phyloP scores from a whole-genome alignment of 2,888 invertebrate genomes.

The Glyphotaelius pellucidus region DNA sequence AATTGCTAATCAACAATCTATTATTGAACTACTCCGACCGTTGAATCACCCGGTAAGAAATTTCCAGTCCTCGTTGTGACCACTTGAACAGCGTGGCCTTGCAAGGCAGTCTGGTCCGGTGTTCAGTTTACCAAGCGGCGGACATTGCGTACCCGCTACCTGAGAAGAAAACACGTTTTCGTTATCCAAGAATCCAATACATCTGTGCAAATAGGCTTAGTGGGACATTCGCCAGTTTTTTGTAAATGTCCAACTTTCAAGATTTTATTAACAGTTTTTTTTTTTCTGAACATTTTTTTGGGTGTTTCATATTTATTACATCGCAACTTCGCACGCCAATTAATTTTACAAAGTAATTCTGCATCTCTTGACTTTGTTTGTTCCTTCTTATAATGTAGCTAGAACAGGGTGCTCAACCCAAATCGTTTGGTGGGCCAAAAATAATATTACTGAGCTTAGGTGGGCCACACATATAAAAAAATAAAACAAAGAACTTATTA shows the following conservation, averaged over 20 bases:
- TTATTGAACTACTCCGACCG: neutral
- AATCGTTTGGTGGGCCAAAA: too few relatives aligned
- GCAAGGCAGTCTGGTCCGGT: constrained; percentile 55
- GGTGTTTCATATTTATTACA: neutral
- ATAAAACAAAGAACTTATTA: too few relatives aligned
- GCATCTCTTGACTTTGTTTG: too few relatives aligned
- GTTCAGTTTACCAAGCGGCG: neutral
- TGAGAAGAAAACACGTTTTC: neutral
- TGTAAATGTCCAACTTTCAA: neutral
- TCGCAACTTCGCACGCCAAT: neutral
- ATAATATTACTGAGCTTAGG: too few relatives aligned
- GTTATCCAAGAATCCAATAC: neutral
- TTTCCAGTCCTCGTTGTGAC: neutral
- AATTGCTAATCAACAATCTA: neutral
- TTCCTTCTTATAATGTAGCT: too few relatives aligned
- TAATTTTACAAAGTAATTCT: too few relatives aligned
- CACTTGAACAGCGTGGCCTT: constrained; percentile 45
- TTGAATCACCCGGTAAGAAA: constrained; percentile 28
- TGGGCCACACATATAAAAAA: too few relatives aligned
- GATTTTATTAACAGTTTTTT: neutral
- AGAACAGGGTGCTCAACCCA: too few relatives aligned
- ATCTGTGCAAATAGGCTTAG: neutral
- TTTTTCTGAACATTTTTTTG: neutral
- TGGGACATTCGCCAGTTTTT: neutral
- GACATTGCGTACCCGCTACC: neutral